phyloP scores from a whole-genome alignment of 2,888 invertebrate genomes.

The Cataglyphis altisquamis region DNA sequence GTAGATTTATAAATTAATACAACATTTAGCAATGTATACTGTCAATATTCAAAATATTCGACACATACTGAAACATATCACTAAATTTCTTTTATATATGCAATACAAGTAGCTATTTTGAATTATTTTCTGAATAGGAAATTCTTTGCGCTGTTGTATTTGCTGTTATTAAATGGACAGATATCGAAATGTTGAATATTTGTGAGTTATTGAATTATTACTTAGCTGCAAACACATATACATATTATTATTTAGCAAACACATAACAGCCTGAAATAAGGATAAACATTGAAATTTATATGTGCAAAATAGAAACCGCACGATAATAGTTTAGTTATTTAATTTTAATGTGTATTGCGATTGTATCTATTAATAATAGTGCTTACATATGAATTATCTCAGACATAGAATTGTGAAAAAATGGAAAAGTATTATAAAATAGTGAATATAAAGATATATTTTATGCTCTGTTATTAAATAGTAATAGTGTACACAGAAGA shows the following conservation, averaged over 20 bases:
- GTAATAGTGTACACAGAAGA: conserved; percentile 32
- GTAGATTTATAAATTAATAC: conserved; percentile 30
- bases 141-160: conserved; percentile 10
- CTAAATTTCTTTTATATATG: conserved; percentile 19
- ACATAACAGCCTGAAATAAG: conserved; percentile 16
- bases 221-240: conserved; percentile 8
- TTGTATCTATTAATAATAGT: conserved; percentile 15
- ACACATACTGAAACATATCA: neutral
- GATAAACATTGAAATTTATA: conserved; percentile 41
- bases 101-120: conserved; percentile 25
- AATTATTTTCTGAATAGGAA: conserved; percentile 31
- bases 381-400: conserved; percentile 10
- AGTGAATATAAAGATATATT: conserved; percentile 46
- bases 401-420: conserved; percentile 20
- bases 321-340: neutral
- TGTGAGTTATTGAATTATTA: conserved; percentile 18
- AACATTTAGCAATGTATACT: conserved; percentile 36
- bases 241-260: conserved; percentile 14
- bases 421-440: conserved; percentile 29
- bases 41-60: conserved; percentile 31
- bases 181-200: conserved; percentile 15
- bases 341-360: conserved; percentile 22
- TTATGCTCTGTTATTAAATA: conserved; percentile 49
- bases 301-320: conserved; percentile 2
- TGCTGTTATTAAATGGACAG: conserved; percentile 3